These are phyloP conservation scores for Gallinago stenura DNA, from an alignment of 2,797 vertebrate genomes.

Conservation along the genomic window DNA sequence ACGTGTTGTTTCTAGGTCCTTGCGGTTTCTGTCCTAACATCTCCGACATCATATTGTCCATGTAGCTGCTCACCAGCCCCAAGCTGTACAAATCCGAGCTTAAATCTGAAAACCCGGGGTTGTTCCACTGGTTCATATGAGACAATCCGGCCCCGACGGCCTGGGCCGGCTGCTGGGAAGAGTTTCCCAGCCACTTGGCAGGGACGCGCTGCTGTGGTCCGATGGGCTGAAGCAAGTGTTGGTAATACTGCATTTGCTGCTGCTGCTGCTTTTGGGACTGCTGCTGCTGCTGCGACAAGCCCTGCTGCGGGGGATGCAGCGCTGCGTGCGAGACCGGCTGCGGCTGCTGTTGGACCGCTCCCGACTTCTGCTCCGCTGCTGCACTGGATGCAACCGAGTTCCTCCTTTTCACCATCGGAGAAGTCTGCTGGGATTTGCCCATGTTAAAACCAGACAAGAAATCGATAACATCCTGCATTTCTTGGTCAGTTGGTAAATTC, in stretches of 20 bases:
- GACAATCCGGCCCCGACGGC: constrained; percentile 87
- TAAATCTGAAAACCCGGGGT: constrained; percentile 89
- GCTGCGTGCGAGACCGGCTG: constrained; percentile 84
- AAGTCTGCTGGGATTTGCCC: constrained; percentile 97
- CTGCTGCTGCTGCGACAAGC: constrained; percentile 82
- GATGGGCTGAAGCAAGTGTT: constrained; percentile 93
- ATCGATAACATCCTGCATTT: constrained; percentile 99
- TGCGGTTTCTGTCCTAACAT: constrained; percentile 97
- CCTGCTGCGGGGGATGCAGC: constrained; percentile 83
- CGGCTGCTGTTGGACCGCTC: constrained; percentile 80
- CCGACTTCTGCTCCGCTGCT: constrained; percentile 89
- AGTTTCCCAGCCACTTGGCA: constrained; percentile 89
- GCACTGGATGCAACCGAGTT: constrained; percentile 91
- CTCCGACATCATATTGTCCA: constrained; percentile 97
- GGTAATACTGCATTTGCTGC: constrained; percentile 91
- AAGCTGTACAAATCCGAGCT: constrained; percentile 97
- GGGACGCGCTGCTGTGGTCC: constrained; percentile 88
- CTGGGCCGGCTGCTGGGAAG: constrained; percentile 84
- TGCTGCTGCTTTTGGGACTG: constrained; percentile 79
- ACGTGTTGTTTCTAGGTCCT: constrained; percentile 97
- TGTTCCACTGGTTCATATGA: constrained; percentile 91
- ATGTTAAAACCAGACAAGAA: constrained; percentile 99
- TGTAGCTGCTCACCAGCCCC: constrained; percentile 97
- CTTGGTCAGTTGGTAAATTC: constrained; percentile 98
- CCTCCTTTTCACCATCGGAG: constrained; percentile 92